These are phyloP conservation scores for Cepphus grylle DNA, from an alignment of 2,113 vertebrate genomes.

Conservation along the genomic window DNA sequence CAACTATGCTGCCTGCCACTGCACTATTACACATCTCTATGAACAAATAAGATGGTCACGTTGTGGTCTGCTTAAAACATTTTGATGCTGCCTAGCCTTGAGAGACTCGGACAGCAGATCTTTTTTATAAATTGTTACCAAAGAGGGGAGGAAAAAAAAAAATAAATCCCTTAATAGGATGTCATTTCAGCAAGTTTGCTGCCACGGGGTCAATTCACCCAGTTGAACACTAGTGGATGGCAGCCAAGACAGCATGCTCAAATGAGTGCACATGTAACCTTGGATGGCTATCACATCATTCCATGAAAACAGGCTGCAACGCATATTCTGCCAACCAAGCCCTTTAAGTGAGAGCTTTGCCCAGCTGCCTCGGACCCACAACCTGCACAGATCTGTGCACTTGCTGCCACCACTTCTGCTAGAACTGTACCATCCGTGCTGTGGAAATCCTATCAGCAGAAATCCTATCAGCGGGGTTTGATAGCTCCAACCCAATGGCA, in stretches of 20 bases:
- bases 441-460: background rate
- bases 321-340: background rate
- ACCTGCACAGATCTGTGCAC: background rate
- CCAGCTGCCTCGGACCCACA: background rate
- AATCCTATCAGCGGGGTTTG: background rate
- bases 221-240: background rate
- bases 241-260: background rate
- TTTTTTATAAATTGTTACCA: background rate
- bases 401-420: background rate
- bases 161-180: background rate
- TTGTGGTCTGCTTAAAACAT: background rate
- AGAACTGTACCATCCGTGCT: rapidly evolving
- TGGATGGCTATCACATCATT: background rate
- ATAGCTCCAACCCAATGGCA: background rate
- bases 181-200: background rate
- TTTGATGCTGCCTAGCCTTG: background rate
- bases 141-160: background rate
- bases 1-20: background rate
- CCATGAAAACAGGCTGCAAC: background rate
- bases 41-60: background rate
- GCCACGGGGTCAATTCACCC: background rate
- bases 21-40: background rate
- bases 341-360: background rate
- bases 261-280: background rate
- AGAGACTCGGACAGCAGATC: background rate